Evolutionary conservation across 2,113 vertebrate genomes (phyloP).

Genomic region (Tetrao urogallus): DNA sequence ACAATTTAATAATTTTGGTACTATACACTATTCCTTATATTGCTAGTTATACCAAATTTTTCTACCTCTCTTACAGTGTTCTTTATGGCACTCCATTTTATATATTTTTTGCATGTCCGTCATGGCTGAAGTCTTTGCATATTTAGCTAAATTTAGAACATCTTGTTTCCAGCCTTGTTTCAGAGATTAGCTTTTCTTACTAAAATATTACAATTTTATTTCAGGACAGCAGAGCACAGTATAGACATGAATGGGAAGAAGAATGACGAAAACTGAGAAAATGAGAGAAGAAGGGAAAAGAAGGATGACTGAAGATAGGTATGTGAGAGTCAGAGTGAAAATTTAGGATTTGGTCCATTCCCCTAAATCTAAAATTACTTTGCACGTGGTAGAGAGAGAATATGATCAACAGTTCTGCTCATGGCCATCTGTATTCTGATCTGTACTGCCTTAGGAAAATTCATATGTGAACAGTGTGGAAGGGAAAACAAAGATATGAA

Average conservation of each 20-base stretch:
- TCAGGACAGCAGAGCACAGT: neutral
- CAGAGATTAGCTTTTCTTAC: neutral
- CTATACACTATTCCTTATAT: neutral
- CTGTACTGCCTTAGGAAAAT: neutral
- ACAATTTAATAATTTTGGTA: neutral
- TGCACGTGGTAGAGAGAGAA: neutral
- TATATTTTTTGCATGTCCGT: neutral
- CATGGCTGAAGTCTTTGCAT: neutral
- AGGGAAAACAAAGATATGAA: neutral
- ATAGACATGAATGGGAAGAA: neutral
- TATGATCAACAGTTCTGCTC: neutral
- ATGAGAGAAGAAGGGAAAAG: neutral
- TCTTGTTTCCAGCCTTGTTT: neutral
- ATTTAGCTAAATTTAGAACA: neutral
- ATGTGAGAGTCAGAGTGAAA: neutral
- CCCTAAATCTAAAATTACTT: neutral
- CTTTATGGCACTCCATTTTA: neutral
- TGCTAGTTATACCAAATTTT: neutral
- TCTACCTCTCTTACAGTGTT: neutral
- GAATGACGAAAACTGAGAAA: neutral
- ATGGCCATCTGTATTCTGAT: neutral
- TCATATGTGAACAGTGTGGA: neutral
- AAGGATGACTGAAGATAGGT: neutral
- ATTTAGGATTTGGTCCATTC: neutral
- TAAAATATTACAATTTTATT: neutral